Evolutionary conservation across 1,140 invertebrate species (phyloP), one percentile per base, ranked within the genome.

Genomic region (Aphis craccivora): DNA sequence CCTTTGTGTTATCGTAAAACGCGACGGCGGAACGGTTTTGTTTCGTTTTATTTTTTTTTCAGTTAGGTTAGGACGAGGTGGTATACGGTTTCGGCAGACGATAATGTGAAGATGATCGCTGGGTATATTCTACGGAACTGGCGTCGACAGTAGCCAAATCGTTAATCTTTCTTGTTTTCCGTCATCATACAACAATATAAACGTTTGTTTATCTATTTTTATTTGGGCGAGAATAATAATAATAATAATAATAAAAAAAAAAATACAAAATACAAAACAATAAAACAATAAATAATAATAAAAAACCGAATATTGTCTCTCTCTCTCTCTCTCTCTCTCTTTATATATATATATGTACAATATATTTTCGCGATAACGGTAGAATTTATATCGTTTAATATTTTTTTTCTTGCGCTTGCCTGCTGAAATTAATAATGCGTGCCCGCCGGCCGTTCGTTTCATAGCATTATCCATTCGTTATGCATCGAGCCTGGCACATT

Each of bases 131-230:
- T 35, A 51, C 86, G 45, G n/a, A 51, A 48, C 25, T 20, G 45
- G 30, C 35, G 45, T 30, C 48, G 86, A 18, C 45, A 48, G 87
- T n/a, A 22, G 45, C 45, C n/a, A 23, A 89, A 89, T 89, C 87
- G 87, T 89, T 89, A 89, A 89, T 89, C 87, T 89, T 89, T 89
- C 87, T 89, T 25, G 87, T 89, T 89, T 89, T 53, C 87, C 40
- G 22, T 37, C 45, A n/a, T 35, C 48, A 35, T 30, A n/a, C 43
- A 45, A 43, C 40, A 87, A 23, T 30, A 51, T n/a, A 88, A 51
- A 89, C 87, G 48, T 89, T 89, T 37, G 14, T 30, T 48, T 48
- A 48, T 89, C 20, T 88, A 35, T 51, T n/a, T 88, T 88, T 48
- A 22, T 45, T 37, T 23, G 30, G 20, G 45, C 23, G 40, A 48